These are phyloP conservation scores for Goniozus legneri DNA, from an alignment of 1,140 invertebrate species.

Conservation along the genomic window DNA sequence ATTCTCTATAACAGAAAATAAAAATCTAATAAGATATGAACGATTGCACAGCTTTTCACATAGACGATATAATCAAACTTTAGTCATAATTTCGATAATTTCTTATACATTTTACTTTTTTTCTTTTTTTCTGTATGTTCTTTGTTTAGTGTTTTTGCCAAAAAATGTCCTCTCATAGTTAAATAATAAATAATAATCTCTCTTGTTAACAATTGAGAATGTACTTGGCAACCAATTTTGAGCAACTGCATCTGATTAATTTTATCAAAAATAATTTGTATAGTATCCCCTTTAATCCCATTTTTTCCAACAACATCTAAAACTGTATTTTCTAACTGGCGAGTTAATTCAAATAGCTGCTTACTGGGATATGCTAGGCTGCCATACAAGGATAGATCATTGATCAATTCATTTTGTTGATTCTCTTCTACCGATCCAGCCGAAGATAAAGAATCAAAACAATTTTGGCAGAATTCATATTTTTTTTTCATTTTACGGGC, in stretches of 20 bases:
- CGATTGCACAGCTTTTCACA: too few species aligned
- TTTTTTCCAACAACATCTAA: slow-evolving; percentile 3
- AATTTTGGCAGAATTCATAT: slow-evolving; percentile 5
- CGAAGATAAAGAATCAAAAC: too few species aligned
- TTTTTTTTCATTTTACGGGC: slow-evolving; percentile 10
- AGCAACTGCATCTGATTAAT: background rate
- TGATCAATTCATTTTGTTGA: slow-evolving; percentile 2
- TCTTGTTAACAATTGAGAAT: slow-evolving; percentile 6
- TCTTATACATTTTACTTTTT: slow-evolving; percentile 8
- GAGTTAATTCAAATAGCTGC: slow-evolving; percentile 3
- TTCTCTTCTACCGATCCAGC: background rate
- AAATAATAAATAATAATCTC: slow-evolving; percentile 6
- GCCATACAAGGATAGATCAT: slow-evolving; percentile 2
- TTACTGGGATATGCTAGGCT: slow-evolving; percentile 7
- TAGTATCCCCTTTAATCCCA: slow-evolving; percentile 1
- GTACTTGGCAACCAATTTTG: slow-evolving; percentile 2
- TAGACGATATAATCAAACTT: too few species aligned
- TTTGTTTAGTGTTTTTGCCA: background rate
- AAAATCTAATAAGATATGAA: too few species aligned
- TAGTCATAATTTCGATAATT: too few species aligned
- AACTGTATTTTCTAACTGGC: slow-evolving; percentile 2
- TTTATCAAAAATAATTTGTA: slow-evolving; percentile 4
- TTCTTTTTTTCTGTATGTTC: slow-evolving; percentile 2
- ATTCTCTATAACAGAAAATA: too few species aligned
- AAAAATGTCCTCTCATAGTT: slow-evolving; percentile 9